Evolutionary conservation across 2,888 invertebrate genomes (phyloP).

Genomic region (Thymelicus lineola): DNA sequence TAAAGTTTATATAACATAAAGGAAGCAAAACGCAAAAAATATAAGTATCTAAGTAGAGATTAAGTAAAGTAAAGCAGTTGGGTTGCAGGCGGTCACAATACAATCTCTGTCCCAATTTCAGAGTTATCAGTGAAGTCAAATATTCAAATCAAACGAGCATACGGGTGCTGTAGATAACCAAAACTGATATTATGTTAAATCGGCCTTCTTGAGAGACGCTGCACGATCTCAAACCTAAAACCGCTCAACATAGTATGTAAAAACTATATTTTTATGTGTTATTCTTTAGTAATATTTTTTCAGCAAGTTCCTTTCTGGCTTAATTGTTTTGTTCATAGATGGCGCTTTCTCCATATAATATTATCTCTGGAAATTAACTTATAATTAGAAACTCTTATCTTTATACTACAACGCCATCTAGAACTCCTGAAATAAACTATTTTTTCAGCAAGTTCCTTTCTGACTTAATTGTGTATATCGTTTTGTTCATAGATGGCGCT

Average conservation of each 20-base stretch:
- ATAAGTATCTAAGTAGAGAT: constrained; percentile 45
- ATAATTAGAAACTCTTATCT: no score
- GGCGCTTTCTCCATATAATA: no score
- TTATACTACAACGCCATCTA: no score
- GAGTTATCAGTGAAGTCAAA: constrained; percentile 73
- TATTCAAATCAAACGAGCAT: constrained; percentile 60
- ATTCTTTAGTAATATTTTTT: not conserved
- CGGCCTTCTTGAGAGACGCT: constrained; percentile 16
- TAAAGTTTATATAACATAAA: constrained; percentile 4
- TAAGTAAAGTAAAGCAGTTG: constrained; percentile 45
- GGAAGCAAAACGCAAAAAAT: constrained; percentile 39
- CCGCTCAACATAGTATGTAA: no score
- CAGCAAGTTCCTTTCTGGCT: no score
- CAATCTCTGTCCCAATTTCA: constrained; percentile 74
- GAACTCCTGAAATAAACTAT: no score
- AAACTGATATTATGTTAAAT: constrained; percentile 43
- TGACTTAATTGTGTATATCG: no score
- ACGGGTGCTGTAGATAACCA: constrained; percentile 57
- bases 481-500: no score
- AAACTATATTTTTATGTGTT: no score
- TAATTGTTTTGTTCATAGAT: no score
- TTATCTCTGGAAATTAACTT: no score
- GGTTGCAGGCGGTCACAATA: constrained; percentile 57
- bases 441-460: no score
- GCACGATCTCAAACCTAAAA: not conserved